Evolutionary conservation across 2,113 vertebrate species (phyloP), one percentile per base, ranked within the genome.

Genomic region (Rhinoderma darwinii): DNA sequence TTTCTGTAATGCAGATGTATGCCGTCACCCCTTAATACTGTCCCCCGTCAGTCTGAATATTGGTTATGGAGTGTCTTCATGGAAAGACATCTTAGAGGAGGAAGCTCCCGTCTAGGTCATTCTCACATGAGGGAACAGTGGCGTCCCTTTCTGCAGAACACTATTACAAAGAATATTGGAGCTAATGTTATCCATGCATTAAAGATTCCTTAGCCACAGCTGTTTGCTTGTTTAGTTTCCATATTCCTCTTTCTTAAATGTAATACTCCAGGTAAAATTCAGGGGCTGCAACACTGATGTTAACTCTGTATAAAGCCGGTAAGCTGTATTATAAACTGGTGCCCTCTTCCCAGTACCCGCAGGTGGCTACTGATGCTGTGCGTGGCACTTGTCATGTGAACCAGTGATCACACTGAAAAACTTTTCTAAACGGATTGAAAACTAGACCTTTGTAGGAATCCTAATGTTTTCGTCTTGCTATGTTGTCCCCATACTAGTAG

Each of bases 171-270:
- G 51, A 73, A n/a, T 37, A 56, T 27, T 75, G 70, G 35, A 59
- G 32, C n/a, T 59, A 84, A 73, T 74, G 14, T 74, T 84, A 68
- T 44, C 43, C 68, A 73, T 75, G 37, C 83, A 75, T 84, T 84
- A 84, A 84, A 84, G 70, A 75, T 84, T 84, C 70, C 83, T 84
- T 56, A 54, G 50, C 72, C 66, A 75, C 51, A 39, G 37, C 30
- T 75, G 37, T 56, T 32, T 66, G 47, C 68, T 84, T 41, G 39
- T 27, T 63, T 10, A 27, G n/a, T 39, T 66, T n/a, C 56, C 25
- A n/a, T 1, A 39, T 47, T 4, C 4, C 50, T 32, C 35, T 4
- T 2, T 54, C 2, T 20, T 78, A 20, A n/a, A n/a, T 59, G 9
- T 59, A n/a, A 4, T 6, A 6, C 2, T 59, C 56, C 8, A n/a